Evolutionary conservation across 2,797 vertebrate genomes (phyloP), one percentile per base, ranked within the genome.

Genomic region (Bryconaethiops microstoma): DNA sequence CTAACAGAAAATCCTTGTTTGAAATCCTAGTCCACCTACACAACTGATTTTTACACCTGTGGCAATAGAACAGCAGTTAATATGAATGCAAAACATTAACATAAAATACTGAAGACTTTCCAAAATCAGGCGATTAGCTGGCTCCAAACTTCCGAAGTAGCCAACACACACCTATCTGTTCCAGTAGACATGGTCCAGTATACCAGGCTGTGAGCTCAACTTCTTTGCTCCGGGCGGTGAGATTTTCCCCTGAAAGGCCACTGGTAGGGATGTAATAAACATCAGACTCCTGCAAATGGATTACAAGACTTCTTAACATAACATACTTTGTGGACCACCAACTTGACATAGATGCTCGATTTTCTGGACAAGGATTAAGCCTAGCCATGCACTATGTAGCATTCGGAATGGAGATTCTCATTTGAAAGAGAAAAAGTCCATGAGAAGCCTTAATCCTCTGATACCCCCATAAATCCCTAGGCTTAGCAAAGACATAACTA

Each of bases 201-300:
- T 96, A 99, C 98, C 98, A 99, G 74, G 93, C 90, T 4, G 91
- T 96, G 65, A 99, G 95, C 59, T 95, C 92, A 77, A 92, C 86
- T 52, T 94, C 94, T 76, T 93, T 91, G 88, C 97, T 88, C 87
- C 90, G 95, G 78, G 91, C 93, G 55, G 93, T 87, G 57, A 99
- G 92, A 91, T 99, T 99, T 91, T 99, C 97, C 85, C 98, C 98
- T 67, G 96, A 97, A 76, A 99, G 94, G 59, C 98, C 98, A 80
- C 97, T 98, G 14, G 97, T 98, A 64, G 98, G 98, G 87, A 99
- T 91, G 91, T 95, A 98, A 91, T 93, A 96, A 52, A 99, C 97
- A 91, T 99, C 98, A 25, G 95, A 96, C 60, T 99, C 98, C 98
- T 99, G 87, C 29, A 81, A 77, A 59, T 65, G 78, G 10, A 86